phyloP scores from a whole-genome alignment of 2,888 invertebrate species.

The Nematopogon swammerdamellus region DNA sequence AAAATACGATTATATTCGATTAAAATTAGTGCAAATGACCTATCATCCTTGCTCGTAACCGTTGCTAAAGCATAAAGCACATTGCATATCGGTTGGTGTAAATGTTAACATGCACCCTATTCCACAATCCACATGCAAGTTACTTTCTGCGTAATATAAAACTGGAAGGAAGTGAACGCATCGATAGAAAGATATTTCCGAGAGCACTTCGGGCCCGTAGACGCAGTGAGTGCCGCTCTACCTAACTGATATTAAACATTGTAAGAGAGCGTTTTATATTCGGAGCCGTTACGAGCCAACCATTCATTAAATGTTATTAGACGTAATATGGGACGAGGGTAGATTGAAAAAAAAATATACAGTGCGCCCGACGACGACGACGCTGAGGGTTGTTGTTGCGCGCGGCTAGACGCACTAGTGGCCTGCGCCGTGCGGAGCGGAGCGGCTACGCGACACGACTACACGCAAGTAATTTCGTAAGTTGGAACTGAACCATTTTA shows the following conservation, averaged over 20 bases:
- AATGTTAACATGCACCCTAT: no score
- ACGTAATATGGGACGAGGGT: background rate
- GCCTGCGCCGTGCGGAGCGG: background rate
- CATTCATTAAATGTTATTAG: background rate
- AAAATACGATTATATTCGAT: no score
- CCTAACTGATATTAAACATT: background rate
- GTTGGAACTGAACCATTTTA: no score
- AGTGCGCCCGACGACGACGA: background rate
- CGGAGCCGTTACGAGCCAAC: background rate
- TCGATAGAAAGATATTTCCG: background rate
- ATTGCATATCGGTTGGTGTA: no score
- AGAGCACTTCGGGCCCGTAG: background rate
- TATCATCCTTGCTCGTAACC: no score
- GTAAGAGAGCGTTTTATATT: background rate
- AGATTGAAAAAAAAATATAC: background rate
- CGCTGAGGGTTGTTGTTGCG: constrained; percentile 5
- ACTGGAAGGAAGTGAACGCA: background rate
- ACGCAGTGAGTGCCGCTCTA: background rate
- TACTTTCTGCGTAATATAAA: no score
- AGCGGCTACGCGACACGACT: no score
- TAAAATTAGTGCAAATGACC: no score
- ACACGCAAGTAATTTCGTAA: no score
- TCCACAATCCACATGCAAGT: no score
- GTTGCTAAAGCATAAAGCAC: no score
- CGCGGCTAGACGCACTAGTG: constrained; percentile 5